phyloP scores from a whole-genome alignment of 2,113 vertebrate genomes.

The Centrocercus urophasianus region DNA sequence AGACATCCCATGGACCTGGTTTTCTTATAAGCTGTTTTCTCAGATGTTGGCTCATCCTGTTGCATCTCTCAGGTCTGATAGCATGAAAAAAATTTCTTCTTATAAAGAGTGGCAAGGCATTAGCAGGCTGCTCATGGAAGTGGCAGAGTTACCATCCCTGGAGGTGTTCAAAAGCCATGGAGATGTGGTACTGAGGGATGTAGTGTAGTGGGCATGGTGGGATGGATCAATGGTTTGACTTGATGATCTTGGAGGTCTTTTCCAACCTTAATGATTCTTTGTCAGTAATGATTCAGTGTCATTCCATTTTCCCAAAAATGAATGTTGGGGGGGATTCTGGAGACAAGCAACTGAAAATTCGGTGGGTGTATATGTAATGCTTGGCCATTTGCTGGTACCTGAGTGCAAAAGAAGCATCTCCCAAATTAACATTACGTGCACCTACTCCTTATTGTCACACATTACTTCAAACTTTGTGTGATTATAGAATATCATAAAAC shows the following conservation, averaged over 20 bases:
- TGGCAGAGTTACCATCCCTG: no score
- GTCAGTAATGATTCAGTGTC: neutral
- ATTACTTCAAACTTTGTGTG: neutral
- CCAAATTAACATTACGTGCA: neutral
- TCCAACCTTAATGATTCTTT: no score
- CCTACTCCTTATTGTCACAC: neutral
- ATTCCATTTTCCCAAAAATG: neutral
- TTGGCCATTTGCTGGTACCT: neutral
- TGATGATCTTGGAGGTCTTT: no score
- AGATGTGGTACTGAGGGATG: no score
- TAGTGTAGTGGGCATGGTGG: no score
- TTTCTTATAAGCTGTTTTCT: neutral
- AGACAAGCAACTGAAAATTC: neutral
- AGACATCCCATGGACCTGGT: neutral
- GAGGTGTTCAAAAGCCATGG: no score
- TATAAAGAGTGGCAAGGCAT: no score
- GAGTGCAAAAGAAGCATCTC: neutral
- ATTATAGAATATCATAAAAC: neutral
- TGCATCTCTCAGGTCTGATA: neutral
- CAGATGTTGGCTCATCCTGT: neutral
- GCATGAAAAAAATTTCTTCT: no score
- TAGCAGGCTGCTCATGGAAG: no score
- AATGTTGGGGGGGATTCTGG: fast-evolving
- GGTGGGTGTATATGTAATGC: fast-evolving
- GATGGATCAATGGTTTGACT: no score